Percentiles rank a stretch among this genome's conserved stretches.
Conservation (phyloP, 2,113 vertebrate species). For the Neotoma lepida region DNA sequence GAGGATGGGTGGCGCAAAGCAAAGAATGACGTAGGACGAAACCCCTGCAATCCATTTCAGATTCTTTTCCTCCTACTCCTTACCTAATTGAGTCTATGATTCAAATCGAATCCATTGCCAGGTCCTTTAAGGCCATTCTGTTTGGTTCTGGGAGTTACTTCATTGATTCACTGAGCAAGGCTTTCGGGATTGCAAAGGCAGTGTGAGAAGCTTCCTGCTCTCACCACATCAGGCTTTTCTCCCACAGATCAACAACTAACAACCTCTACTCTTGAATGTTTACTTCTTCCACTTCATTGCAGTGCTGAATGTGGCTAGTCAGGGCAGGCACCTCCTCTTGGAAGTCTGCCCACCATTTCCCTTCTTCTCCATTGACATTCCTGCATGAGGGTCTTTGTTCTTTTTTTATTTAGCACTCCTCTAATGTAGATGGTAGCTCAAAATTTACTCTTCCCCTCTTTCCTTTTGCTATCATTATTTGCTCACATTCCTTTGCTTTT, state of each 20-base stretch:
- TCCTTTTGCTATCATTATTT: background rate
- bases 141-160: background rate
- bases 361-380: background rate
- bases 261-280: background rate
- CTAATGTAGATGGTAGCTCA: background rate
- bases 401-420: background rate
- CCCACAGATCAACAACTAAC: background rate
- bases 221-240: background rate
- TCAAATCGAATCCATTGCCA: background rate
- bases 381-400: background rate
- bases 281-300: background rate
- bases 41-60: background rate
- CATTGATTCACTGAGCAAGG: background rate
- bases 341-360: background rate
- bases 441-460: background rate
- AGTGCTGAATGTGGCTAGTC: too few species aligned
- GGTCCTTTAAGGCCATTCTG: background rate
- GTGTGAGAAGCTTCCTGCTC: background rate
- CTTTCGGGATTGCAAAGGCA: constrained; percentile 16
- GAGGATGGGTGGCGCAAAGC: background rate
- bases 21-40: background rate
- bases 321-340: background rate
- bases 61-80: background rate
- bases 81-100: background rate
- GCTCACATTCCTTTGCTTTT: background rate